These are phyloP conservation scores for Rhombomys opimus DNA, from an alignment of 2,113 vertebrate genomes.

Conservation along the genomic window DNA sequence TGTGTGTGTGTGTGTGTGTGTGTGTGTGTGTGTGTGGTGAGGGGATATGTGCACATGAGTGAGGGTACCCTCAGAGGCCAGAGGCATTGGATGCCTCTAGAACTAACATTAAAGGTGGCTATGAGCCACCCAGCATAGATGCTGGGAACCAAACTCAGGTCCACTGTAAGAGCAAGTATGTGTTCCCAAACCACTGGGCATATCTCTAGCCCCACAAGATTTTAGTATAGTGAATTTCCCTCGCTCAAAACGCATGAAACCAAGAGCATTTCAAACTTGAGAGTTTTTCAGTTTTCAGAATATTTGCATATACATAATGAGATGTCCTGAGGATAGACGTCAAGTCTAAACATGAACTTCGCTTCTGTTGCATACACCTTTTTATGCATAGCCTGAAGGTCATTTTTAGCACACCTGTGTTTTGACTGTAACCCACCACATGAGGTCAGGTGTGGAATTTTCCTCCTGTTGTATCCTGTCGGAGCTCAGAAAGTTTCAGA, in stretches of 20 bases:
- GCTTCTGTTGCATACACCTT: background rate
- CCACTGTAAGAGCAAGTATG: background rate
- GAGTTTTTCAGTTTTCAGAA: background rate
- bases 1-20: background rate
- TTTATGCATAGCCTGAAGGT: background rate
- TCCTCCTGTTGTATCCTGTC: constrained; percentile 3
- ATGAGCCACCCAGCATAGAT: background rate
- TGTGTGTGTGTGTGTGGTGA: too few relatives aligned
- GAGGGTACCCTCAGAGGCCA: too few relatives aligned
- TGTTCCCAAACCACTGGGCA: background rate
- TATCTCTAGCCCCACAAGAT: background rate
- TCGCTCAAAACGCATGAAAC: background rate
- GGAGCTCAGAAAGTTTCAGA: background rate
- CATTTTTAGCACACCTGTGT: background rate
- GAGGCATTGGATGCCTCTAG: background rate
- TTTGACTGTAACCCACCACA: background rate
- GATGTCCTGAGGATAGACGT: background rate
- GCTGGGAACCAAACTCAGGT: background rate
- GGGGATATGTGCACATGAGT: background rate
- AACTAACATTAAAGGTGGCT: background rate
- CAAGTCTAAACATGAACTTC: constrained; percentile 3
- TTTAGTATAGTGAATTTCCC: background rate
- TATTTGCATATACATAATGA: background rate
- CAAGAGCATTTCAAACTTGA: background rate
- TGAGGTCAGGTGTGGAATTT: constrained; percentile 26